Evolutionary conservation across 30 jellyfish, hydroid and myxozoan genomes (phyloP).

Genomic region (Aurelia sp.): DNA sequence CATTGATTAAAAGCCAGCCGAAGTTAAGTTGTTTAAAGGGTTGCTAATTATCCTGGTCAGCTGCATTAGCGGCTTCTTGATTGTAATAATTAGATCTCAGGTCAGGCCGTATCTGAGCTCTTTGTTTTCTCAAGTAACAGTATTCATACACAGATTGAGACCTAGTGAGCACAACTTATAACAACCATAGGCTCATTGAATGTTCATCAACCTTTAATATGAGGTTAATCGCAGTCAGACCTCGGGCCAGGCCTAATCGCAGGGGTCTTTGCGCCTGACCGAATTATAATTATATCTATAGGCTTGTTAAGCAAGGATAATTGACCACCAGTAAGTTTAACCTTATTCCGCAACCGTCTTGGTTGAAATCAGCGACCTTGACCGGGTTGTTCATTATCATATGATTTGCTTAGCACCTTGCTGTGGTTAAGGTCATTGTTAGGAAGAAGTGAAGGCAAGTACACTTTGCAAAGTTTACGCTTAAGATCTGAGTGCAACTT

Average conservation of each 20-base stretch:
- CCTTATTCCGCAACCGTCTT: slow-evolving; percentile 28
- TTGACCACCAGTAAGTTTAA: slow-evolving; percentile 55
- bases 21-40: no score
- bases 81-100: no score
- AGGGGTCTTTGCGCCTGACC: slow-evolving; percentile 75
- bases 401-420: slow-evolving; percentile 53
- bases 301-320: slow-evolving; percentile 20
- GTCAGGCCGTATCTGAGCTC: no score
- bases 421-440: slow-evolving; percentile 56
- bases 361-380: slow-evolving; percentile 81
- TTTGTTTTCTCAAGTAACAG: no score
- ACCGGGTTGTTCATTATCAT: slow-evolving; percentile 65
- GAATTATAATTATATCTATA: slow-evolving; percentile 1
- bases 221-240: slow-evolving; percentile 43
- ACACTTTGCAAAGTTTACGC: neutral
- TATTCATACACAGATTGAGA: no score
- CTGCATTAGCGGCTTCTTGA: no score
- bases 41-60: no score
- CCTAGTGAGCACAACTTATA: slow-evolving; percentile 16
- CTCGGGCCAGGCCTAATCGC: slow-evolving; percentile 38
- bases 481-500: no score
- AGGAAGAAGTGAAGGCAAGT: neutral
- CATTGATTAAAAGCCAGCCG: no score
- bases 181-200: slow-evolving; percentile 42
- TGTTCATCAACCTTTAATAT: neutral